phyloP scores from a whole-genome alignment of 2,888 invertebrate genomes.

The Synergus laeviventris region DNA sequence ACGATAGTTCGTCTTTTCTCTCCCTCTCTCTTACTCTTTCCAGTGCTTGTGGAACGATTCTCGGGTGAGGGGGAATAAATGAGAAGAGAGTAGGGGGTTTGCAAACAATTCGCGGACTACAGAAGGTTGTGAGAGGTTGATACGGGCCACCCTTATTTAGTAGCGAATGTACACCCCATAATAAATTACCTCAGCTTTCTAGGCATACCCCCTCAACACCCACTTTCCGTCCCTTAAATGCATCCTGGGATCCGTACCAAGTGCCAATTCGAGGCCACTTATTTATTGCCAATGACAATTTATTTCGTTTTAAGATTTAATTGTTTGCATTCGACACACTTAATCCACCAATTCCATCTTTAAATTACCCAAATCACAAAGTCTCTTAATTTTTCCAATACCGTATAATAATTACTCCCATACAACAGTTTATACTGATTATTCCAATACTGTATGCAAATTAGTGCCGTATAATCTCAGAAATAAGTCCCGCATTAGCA shows the following conservation, averaged over 20 bases:
- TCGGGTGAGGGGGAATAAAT: constrained; percentile 22
- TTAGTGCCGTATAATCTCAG: too few species aligned
- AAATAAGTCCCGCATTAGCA: too few species aligned
- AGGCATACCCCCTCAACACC: constrained; percentile 52
- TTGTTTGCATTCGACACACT: neutral
- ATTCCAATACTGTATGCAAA: too few species aligned
- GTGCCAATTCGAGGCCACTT: neutral
- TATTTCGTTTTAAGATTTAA: constrained; percentile 13
- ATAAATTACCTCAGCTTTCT: constrained; percentile 67
- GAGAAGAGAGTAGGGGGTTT: constrained; percentile 43
- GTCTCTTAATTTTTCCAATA: too few species aligned
- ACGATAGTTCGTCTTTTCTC: constrained; percentile 50
- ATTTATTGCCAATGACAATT: constrained; percentile 17
- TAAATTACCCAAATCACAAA: neutral
- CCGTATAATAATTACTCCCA: too few species aligned
- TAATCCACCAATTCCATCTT: neutral
- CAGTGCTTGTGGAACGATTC: constrained; percentile 46
- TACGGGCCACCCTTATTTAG: constrained; percentile 67
- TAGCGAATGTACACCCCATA: constrained; percentile 65
- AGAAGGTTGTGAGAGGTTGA: constrained; percentile 54
- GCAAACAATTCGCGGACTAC: constrained; percentile 61
- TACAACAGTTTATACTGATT: too few species aligned
- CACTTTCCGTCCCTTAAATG: constrained; percentile 51
- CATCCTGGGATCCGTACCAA: constrained; percentile 40
- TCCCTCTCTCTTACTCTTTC: constrained; percentile 47